Evolutionary conservation across 2,797 vertebrate genomes (phyloP).

Genomic region (Tadarida brasiliensis): DNA sequence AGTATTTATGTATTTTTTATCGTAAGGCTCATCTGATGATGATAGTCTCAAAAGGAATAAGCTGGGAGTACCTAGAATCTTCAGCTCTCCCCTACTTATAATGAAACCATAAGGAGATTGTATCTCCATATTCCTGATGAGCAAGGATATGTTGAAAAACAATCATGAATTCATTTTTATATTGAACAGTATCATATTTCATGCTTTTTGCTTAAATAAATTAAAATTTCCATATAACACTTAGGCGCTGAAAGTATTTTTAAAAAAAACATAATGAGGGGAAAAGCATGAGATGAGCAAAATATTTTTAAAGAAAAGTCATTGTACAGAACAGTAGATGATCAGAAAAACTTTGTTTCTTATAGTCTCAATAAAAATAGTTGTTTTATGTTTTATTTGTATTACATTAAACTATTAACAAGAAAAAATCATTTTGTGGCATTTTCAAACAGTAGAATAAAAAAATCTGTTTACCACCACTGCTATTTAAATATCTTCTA

Average conservation of each 20-base stretch:
- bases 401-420: constrained; percentile 62
- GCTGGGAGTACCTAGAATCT: constrained; percentile 22
- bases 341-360: not conserved
- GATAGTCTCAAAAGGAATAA: constrained; percentile 55
- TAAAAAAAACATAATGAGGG: not conserved
- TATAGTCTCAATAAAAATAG: not conserved
- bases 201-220: not conserved
- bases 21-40: constrained; percentile 29
- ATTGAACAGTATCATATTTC: not conserved
- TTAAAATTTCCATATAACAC: not conserved
- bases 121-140: not conserved
- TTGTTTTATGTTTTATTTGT: not conserved
- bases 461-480: constrained; percentile 79
- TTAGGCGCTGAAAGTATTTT: not conserved
- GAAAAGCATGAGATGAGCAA: not conserved
- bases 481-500: constrained; percentile 85
- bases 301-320: not conserved
- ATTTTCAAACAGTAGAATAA: constrained; percentile 76
- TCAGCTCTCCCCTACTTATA: not conserved
- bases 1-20: constrained; percentile 76
- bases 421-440: constrained; percentile 66
- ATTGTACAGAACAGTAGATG: not conserved
- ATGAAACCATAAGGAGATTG: not conserved
- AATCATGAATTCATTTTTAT: not conserved
- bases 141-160: not conserved